Evolutionary conservation across 2,888 invertebrate genomes (phyloP), one percentile per base, ranked within the genome.

Genomic region (Seira ritae): DNA sequence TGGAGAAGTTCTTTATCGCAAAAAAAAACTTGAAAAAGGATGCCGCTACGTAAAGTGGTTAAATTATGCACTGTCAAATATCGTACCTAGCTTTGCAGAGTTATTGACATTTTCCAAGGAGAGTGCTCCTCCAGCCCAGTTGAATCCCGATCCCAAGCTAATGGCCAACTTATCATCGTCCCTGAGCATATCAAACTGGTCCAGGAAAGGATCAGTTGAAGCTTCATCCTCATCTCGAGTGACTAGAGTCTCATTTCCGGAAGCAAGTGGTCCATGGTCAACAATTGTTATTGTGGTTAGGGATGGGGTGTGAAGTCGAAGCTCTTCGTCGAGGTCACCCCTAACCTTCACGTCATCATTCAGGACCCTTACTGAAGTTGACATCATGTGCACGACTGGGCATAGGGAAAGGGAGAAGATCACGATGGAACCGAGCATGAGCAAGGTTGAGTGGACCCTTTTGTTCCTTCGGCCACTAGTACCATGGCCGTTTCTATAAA

Each of bases 81-180:
- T 19, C 60, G 1, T 17, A 62, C 31, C 62, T 24, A 31, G 62
- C 60, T 50, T 0, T 55, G 24, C 67, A 55, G 82, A 77, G 20
- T 46, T 73, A 62, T 83, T 83, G 42, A 83, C 60, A 50, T 73
- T 72, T 46, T 77, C 82, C 77, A 83, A 69, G 62, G 77, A 17
- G 42, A 82, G 42, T 2, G 82, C 55, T 62, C 67, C 73, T 1
- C 73, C 82, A 12, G 68, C 69, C 17, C 68, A 68, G 22, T 62
- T 31, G 69, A 76, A 37, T 22, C 24, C 60, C 20, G 60, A 50
- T 1, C 73, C 73, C 19, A 77, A 60, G 60, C 69, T 83, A 0
- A 78, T 67, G 19, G 82, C 77, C 37, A 83, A 6, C 73, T 73
- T 73, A 67, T 78, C 82, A 65, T 83, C 60, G 8, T 83, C 69